Percentiles rank a stretch among this genome's conserved stretches.
Conservation (phyloP, 2,888 invertebrate genomes). For the Icerya purchasi region DNA sequence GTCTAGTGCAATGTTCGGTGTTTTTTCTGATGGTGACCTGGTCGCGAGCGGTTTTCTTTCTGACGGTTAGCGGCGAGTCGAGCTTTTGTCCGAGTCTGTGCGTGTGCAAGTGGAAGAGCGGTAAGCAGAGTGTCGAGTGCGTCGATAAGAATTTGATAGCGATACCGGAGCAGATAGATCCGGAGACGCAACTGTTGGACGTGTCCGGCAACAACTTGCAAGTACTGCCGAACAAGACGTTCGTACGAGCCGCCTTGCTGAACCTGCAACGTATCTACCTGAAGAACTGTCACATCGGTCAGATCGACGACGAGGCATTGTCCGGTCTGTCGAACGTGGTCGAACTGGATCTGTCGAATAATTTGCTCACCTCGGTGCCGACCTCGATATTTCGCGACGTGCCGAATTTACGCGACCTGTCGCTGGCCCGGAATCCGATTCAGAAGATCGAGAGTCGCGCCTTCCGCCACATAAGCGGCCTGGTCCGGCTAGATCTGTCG, state of each 20-base stretch:
- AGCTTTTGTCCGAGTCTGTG: slow-evolving; percentile 46
- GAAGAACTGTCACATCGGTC: slow-evolving; percentile 60
- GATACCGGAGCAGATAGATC: slow-evolving; percentile 66
- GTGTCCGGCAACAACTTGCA: slow-evolving; percentile 71
- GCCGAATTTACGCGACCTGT: slow-evolving; percentile 60
- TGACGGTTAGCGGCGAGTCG: slow-evolving; percentile 9
- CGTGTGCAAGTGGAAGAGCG: slow-evolving; percentile 82
- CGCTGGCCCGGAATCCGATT: slow-evolving; percentile 60
- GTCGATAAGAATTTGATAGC: slow-evolving; percentile 59
- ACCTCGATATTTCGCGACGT: slow-evolving; percentile 55
- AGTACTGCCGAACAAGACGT: slow-evolving; percentile 59
- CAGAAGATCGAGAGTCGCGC: slow-evolving; percentile 52
- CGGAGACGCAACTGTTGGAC: slow-evolving; percentile 76
- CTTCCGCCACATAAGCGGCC: slow-evolving; percentile 47
- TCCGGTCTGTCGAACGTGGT: slow-evolving; percentile 70
- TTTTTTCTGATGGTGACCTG: neutral
- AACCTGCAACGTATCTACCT: slow-evolving; percentile 73
- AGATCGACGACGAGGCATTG: slow-evolving; percentile 66
- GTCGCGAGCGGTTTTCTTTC: neutral
- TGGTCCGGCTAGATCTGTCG: slow-evolving; percentile 65
- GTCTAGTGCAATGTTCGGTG: no score
- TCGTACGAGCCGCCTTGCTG: slow-evolving; percentile 54
- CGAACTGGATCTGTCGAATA: slow-evolving; percentile 69
- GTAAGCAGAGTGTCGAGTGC: slow-evolving; percentile 82
- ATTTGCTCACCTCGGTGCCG: slow-evolving; percentile 59